Evolutionary conservation across 2,113 vertebrate species (phyloP), one percentile per base, ranked within the genome.

Genomic region (Pelvicachromis taeniatus): DNA sequence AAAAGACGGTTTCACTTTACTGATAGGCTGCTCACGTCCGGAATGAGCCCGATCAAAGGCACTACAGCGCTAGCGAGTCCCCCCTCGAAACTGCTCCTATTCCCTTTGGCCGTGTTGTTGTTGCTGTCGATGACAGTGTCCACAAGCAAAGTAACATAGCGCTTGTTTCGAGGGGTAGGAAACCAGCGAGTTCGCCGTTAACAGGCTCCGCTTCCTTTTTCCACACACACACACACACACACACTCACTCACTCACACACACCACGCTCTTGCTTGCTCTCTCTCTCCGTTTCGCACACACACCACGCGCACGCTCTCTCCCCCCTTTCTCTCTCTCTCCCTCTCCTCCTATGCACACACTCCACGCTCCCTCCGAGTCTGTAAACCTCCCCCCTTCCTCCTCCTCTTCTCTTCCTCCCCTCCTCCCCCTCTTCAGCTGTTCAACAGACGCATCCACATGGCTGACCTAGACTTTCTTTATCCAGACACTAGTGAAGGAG

Each of bases 371-470:
- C 93, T 93, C 89, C 70, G 91, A 94, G 92, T 94, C 92, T 86
- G 88, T 91, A 79, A 78, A 85, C 88, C 93, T 88, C 78, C 85
- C 90, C 91, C 63, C 84, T 84, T 83, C 52, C 75, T 81, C 94
- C 17, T 40, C 91, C 61, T 21, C 91, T 70, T 84, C 82, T 85
- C 52, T 77, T 83, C 94, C 33, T 17, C 91, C 88, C 92, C 88
- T 92, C 91, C 82, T 83, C 89, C 91, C 91, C 83, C 88, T 89
- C 93, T 92, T 96, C 95, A 94, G 96, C 96, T 94, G 94, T 96
- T 96, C 95, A 95, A 96, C 97, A 96, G 95, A 96, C 96, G 95
- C 96, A 96, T 97, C 96, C 97, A 97, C 97, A 97, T 96, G 97
- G 97, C 96, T 95, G 97, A 97, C 96, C 96, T 95, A 95, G 95